These are phyloP conservation scores for Canis aureus DNA, from an alignment of 2,113 vertebrate genomes.

Conservation along the genomic window DNA sequence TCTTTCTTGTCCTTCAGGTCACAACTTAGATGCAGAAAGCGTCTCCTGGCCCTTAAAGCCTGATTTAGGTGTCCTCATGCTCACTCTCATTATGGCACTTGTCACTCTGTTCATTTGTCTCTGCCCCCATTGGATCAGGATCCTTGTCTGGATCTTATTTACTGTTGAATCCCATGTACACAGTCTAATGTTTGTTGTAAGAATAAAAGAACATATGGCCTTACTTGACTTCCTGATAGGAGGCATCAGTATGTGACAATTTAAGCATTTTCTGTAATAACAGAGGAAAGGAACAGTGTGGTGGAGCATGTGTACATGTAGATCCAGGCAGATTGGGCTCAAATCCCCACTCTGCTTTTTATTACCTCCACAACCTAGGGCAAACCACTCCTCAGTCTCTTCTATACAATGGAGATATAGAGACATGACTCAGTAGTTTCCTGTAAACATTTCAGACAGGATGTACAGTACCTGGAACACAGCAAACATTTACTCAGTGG, in stretches of 20 bases:
- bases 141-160: neutral
- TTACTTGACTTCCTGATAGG: neutral
- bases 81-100: neutral
- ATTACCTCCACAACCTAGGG: neutral
- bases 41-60: neutral
- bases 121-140: neutral
- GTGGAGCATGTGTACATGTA: neutral
- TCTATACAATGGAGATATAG: neutral
- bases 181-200: neutral
- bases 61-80: neutral
- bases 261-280: neutral
- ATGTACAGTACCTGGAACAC: neutral
- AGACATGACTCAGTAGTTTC: neutral
- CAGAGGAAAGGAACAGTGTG: neutral
- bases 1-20: neutral
- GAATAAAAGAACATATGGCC: neutral
- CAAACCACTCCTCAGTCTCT: neutral
- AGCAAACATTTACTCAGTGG: neutral
- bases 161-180: neutral
- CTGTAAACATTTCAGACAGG: neutral
- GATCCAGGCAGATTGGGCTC: neutral
- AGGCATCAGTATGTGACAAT: neutral
- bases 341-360: neutral
- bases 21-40: neutral
- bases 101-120: neutral